These are phyloP conservation scores for Alfaro cultratus DNA, from an alignment of 2,797 vertebrate species.

Conservation along the genomic window DNA sequence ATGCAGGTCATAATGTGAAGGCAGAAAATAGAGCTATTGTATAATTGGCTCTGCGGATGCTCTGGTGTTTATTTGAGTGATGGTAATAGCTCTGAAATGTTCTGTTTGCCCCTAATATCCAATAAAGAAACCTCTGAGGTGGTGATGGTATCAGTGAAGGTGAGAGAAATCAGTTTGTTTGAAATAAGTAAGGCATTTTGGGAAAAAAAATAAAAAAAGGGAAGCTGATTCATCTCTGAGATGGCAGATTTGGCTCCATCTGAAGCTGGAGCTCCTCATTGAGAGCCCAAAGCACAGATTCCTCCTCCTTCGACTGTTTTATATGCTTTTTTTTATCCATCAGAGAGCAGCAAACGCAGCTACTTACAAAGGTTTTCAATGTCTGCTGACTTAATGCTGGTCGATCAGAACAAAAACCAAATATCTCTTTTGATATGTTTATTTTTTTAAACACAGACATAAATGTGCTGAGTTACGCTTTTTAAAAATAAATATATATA, in stretches of 20 bases:
- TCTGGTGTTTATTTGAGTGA: conserved; percentile 52
- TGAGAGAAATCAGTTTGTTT: conserved; percentile 33
- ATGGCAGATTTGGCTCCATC: neutral
- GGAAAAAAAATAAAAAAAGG: conserved; percentile 10
- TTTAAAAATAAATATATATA: no score
- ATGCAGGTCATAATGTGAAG: conserved; percentile 36
- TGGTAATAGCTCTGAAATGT: conserved; percentile 55
- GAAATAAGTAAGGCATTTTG: conserved; percentile 23
- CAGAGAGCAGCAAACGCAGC: neutral
- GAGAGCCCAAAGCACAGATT: neutral
- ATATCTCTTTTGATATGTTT: neutral
- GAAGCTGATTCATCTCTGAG: conserved; percentile 5
- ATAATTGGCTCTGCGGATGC: conserved; percentile 47
- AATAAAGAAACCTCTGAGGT: conserved; percentile 39
- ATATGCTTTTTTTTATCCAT: neutral
- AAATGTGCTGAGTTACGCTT: no score
- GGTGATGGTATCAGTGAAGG: conserved; percentile 11
- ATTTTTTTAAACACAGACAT: no score
- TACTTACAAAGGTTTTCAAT: neutral
- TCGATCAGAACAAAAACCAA: neutral
- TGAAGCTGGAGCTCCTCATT: neutral
- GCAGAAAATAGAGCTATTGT: conserved; percentile 22
- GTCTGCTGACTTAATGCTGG: neutral
- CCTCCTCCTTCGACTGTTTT: neutral
- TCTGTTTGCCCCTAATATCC: conserved; percentile 42